Base-by-base conservation (phyloP, 2,797 vertebrate species). In the Streptopelia turtur region DNA sequence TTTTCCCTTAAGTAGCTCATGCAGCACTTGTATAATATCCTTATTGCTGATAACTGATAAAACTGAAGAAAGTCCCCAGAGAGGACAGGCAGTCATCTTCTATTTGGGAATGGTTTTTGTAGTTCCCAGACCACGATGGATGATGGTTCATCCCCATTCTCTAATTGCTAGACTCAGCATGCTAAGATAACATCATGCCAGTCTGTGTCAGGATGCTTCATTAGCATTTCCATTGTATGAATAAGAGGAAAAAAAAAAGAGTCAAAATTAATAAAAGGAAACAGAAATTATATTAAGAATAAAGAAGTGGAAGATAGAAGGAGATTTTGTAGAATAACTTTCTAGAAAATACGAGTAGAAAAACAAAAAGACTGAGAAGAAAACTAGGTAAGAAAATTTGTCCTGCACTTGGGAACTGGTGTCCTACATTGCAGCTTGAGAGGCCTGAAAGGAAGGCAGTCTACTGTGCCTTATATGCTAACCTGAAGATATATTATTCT, bases 401-500 rank as follows among this genome's bases (percentile, higher is more conserved):
- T 39, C 52, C 47, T 53, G 30, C 50, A 16, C 43, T 80, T 86
- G 82, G 43, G 50, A 93, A 63, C 64, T 3, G 3, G 10, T 23
- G 43, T 79, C 47, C 50, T 81, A n/a, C 49, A 57, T 23, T 65
- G 27, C 63, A 63, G 23, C 22, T 66, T 78, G 64, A 77, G 72
- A 72, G 88, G 35, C 16, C 72, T 83, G 47, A 39, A 83, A 87
- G 56, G 61, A 57, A 83, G 23, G 50, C 22, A 77, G 30, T 77
- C 60, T 85, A 69, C 55, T 87, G 33, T 75, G 52, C 39, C 23
- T 91, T 59, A 88, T 41, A 80, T 74, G 56, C 14, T 78, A 91
- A 90, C 80, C 31, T 76, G 82, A 95, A 96, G 84, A 96, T 90
- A 79, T 84, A 96, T 94, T 93, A 91, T 96, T 64, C 61, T 79